A percentile compares a stretch with the other conserved stretches of the same genome.
These are phyloP conservation scores for Gnathonemus longibarbis DNA, from an alignment of 2,113 vertebrate genomes.

Conservation along the genomic window DNA sequence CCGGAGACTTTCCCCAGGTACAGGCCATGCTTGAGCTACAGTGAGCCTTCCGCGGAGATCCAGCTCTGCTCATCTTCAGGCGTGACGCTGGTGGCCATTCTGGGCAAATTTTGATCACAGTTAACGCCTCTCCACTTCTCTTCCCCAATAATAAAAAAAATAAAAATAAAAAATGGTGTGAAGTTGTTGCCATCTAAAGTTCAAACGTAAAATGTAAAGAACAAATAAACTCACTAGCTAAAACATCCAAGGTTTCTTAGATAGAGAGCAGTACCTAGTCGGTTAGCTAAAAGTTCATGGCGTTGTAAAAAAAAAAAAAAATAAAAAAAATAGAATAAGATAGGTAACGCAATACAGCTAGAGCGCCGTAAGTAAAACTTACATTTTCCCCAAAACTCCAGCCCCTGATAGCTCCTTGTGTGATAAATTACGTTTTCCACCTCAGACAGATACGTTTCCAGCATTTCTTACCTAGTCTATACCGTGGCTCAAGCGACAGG, in stretches of 20 bases:
- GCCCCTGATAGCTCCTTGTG: neutral
- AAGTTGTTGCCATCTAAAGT: neutral
- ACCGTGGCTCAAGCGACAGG: neutral
- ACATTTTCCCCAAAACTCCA: neutral
- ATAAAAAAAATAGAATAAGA: too few species aligned
- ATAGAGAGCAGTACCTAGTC: neutral
- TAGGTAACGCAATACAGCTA: neutral
- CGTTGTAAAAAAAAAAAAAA: too few species aligned
- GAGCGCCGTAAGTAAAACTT: neutral
- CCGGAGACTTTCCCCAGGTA: neutral
- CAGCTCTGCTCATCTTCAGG: neutral
- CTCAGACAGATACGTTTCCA: neutral
- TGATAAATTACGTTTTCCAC: neutral
- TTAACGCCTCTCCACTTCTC: neutral
- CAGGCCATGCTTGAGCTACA: neutral
- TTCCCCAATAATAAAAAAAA: neutral
- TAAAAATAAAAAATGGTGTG: neutral
- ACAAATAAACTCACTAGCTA: neutral
- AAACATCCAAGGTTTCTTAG: neutral
- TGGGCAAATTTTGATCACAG: neutral
- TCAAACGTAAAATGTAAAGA: neutral
- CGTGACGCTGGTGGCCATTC: neutral
- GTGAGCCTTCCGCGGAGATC: neutral
- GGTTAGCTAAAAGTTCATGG: too few species aligned
- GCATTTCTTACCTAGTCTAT: neutral